A percentile compares a stretch with the other conserved stretches of the same genome.
Evolutionary conservation across 1,140 invertebrate genomes (phyloP).

Genomic region (Drosophila tani): DNA sequence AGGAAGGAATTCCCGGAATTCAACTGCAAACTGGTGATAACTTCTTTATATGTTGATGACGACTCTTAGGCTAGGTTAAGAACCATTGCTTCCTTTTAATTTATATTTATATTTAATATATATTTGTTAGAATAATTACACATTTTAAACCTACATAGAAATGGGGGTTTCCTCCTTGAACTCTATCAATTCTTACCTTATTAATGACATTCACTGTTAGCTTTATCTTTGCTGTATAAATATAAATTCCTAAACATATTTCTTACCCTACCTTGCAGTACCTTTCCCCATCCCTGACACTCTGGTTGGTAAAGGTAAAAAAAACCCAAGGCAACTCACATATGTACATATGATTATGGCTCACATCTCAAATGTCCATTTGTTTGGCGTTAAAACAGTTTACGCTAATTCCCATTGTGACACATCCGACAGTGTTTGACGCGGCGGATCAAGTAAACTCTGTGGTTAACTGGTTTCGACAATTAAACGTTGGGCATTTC

Average conservation of each 20-base stretch:
- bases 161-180: neutral
- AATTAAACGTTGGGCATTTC: slow-evolving; percentile 56
- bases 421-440: slow-evolving; percentile 59
- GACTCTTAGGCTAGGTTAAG: too few species aligned
- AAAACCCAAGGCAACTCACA: slow-evolving; percentile 26
- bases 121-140: too few species aligned
- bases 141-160: neutral
- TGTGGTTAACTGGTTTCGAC: slow-evolving; percentile 72
- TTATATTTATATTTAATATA: neutral
- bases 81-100: too few species aligned
- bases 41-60: too few species aligned
- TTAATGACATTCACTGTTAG: neutral
- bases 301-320: slow-evolving; percentile 45
- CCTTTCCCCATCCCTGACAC: neutral
- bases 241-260: neutral
- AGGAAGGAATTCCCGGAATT: too few species aligned
- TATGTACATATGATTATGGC: slow-evolving; percentile 28
- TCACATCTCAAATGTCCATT: slow-evolving; percentile 29
- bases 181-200: neutral
- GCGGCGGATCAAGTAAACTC: slow-evolving; percentile 51
- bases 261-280: slow-evolving; percentile 6
- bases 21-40: too few species aligned
- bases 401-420: slow-evolving; percentile 81
- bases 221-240: neutral
- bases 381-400: slow-evolving; percentile 79